Percentiles rank a stretch among this genome's conserved stretches.
phyloP scores from a whole-genome alignment of 2,113 vertebrate genomes.

The Chloropsis cyanopogon region DNA sequence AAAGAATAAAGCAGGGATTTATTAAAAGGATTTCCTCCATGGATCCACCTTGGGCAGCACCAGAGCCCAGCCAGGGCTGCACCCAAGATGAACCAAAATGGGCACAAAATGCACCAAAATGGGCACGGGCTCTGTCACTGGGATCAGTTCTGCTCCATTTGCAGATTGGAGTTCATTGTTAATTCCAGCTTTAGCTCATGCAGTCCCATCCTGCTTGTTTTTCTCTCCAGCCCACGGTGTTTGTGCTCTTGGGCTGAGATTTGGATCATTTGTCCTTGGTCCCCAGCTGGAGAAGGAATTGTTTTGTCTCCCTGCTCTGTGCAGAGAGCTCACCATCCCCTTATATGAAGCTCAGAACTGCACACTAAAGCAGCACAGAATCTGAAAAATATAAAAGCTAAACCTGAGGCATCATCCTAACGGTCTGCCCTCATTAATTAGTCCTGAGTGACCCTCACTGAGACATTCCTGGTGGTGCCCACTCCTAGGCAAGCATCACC shows the following conservation, averaged over 20 bases:
- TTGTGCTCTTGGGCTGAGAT: background rate
- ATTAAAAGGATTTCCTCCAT: background rate
- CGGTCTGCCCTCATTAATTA: background rate
- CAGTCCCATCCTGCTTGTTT: background rate
- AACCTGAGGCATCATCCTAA: background rate
- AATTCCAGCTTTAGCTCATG: background rate
- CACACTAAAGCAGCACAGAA: background rate
- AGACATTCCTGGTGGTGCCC: background rate
- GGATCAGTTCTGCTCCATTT: background rate
- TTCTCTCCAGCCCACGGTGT: background rate
- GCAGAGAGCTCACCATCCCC: no score
- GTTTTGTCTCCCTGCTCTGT: no score
- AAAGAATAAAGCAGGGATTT: background rate
- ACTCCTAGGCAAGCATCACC: background rate
- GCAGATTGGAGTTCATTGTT: background rate
- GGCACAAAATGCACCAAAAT: background rate
- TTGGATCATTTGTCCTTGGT: no score
- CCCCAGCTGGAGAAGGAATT: no score
- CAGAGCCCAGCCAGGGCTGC: background rate
- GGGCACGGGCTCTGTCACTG: background rate
- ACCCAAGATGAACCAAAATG: background rate
- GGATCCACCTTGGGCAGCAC: background rate
- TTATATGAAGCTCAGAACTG: accelerated
- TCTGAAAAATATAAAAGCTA: background rate
- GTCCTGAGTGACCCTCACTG: background rate